These are phyloP conservation scores for Dendroctonus valens DNA, from an alignment of 1,140 invertebrate species.

Conservation along the genomic window DNA sequence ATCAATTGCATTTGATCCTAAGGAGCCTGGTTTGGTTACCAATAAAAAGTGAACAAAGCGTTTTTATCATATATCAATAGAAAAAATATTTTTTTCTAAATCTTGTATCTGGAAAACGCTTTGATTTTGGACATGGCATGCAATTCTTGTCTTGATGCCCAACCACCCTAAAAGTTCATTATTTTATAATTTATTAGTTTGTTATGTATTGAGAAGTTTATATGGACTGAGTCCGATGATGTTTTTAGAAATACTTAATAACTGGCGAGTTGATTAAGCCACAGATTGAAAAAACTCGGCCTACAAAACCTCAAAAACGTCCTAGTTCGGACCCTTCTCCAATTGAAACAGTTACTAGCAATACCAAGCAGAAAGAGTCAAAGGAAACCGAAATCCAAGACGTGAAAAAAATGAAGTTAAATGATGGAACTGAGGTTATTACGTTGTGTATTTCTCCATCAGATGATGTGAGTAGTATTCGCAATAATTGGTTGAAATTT, in stretches of 20 bases:
- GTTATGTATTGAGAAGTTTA: background rate
- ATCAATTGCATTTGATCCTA: no score
- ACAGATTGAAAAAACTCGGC: conserved; percentile 2
- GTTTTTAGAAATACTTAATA: conserved; percentile 54
- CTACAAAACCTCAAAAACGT: conserved; percentile 8
- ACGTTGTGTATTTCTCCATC: conserved; percentile 25
- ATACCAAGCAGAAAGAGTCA: background rate
- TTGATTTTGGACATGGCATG: no score
- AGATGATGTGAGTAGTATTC: conserved; percentile 8
- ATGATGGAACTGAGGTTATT: conserved; percentile 32
- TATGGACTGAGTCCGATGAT: background rate
- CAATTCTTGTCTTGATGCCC: no score
- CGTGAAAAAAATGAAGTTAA: conserved; percentile 23
- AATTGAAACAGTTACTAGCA: background rate
- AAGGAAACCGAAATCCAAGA: conserved; percentile 1
- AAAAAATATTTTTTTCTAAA: no score
- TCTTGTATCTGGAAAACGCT: no score
- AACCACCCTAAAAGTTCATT: no score
- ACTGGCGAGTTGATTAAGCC: conserved; percentile 59
- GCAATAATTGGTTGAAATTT: background rate
- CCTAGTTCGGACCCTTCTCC: background rate
- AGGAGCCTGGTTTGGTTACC: background rate
- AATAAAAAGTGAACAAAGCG: background rate
- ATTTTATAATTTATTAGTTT: no score
- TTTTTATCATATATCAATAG: no score